Conservation (phyloP, 2,797 vertebrate species). For the Monodelphis domestica region DNA sequence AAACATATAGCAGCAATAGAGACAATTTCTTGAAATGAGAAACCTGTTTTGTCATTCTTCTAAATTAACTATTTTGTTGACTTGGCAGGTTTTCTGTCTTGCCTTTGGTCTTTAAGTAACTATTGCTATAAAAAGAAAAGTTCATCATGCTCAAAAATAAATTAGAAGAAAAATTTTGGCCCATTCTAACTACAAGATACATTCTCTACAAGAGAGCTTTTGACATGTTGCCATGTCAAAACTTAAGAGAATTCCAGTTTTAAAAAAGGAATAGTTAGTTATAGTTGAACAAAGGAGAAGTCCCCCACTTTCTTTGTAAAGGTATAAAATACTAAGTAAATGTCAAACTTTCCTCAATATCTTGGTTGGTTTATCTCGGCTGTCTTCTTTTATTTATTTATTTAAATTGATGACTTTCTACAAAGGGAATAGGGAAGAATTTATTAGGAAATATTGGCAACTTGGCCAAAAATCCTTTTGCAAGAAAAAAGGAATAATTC, state of each 20-base stretch:
- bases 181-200: neutral
- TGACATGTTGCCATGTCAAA: neutral
- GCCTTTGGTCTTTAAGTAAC: neutral
- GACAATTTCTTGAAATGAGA: conserved; percentile 3
- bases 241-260: neutral
- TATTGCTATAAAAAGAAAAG: neutral
- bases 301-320: too few species aligned
- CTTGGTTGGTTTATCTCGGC: too few species aligned
- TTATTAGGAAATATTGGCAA: too few species aligned
- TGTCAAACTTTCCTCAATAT: too few species aligned
- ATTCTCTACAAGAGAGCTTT: neutral
- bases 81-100: conserved; percentile 23
- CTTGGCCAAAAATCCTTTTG: too few species aligned
- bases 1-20: neutral
- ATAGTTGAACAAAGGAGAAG: too few species aligned
- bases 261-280: too few species aligned
- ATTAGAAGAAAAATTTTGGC: conserved; percentile 16
- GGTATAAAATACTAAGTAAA: too few species aligned
- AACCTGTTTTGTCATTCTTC: conserved; percentile 4
- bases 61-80: neutral
- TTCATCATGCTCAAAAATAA: conserved; percentile 20
- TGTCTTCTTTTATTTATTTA: too few species aligned
- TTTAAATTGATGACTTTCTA: too few species aligned
- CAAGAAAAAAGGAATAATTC: too few species aligned
- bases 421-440: too few species aligned